A percentile compares a stretch with the other conserved stretches of the same genome.
These are phyloP conservation scores for Dasypus novemcinctus DNA, from an alignment of 2,113 vertebrate genomes.

Conservation along the genomic window DNA sequence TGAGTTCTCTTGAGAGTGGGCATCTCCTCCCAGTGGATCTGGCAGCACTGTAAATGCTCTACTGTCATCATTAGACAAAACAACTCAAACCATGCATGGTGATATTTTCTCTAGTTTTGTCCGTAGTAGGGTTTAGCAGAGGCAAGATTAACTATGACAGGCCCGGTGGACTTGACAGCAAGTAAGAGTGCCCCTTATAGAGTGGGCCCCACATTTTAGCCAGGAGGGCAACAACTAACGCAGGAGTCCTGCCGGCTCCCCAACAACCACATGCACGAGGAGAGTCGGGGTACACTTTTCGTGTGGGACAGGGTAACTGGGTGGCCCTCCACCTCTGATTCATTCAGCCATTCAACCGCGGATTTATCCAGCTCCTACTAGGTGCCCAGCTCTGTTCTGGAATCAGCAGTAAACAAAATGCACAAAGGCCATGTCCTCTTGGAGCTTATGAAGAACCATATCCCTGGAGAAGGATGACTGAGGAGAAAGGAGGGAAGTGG, in stretches of 20 bases:
- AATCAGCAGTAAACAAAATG: background rate
- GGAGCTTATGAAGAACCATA: background rate
- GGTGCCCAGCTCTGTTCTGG: background rate
- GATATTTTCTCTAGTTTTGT: background rate
- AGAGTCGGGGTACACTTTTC: no score
- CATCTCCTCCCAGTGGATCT: background rate
- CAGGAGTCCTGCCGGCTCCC: background rate
- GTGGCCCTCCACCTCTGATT: background rate
- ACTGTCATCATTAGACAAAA: background rate
- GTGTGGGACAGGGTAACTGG: background rate
- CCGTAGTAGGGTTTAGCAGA: background rate
- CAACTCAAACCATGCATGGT: background rate
- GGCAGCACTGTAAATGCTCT: background rate
- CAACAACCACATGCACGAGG: background rate
- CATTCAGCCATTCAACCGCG: background rate
- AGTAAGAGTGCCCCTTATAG: background rate
- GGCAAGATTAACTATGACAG: background rate
- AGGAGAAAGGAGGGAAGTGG: background rate
- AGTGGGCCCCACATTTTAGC: background rate
- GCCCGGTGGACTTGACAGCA: background rate
- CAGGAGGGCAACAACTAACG: background rate
- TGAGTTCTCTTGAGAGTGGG: background rate
- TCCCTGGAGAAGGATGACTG: background rate
- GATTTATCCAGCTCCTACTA: background rate
- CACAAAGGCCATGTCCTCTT: background rate